Conservation (phyloP, 2,113 vertebrate species). For the Pampusana beccarii region DNA sequence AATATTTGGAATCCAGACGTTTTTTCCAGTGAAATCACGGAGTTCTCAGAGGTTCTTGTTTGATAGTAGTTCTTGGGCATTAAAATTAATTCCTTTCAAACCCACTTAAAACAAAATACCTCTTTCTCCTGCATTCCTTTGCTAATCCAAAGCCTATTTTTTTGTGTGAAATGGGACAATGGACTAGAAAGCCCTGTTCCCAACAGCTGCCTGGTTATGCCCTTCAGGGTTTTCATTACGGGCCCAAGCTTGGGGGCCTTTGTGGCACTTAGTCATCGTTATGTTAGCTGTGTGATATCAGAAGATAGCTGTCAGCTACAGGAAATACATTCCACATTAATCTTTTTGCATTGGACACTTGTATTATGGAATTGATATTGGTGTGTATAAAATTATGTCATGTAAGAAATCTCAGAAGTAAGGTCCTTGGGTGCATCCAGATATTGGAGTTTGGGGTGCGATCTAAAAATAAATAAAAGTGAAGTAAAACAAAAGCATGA, state of each 20-base stretch:
- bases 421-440: background rate
- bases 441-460: background rate
- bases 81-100: background rate
- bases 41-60: background rate
- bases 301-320: background rate
- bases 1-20: background rate
- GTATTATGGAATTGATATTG: background rate
- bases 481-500: background rate
- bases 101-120: fast-evolving
- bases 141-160: background rate
- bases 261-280: background rate
- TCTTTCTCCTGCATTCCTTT: background rate
- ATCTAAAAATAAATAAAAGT: background rate
- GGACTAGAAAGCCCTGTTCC: background rate
- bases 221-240: background rate
- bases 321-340: background rate
- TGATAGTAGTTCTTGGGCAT: background rate
- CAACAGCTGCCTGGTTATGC: background rate
- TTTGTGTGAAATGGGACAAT: background rate
- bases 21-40: background rate
- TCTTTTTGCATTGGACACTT: background rate
- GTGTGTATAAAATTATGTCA: background rate
- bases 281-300: background rate
- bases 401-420: background rate
- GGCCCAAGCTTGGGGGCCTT: background rate